Base-by-base conservation (phyloP, 2,797 vertebrate genomes). In the Falco concolor region DNA sequence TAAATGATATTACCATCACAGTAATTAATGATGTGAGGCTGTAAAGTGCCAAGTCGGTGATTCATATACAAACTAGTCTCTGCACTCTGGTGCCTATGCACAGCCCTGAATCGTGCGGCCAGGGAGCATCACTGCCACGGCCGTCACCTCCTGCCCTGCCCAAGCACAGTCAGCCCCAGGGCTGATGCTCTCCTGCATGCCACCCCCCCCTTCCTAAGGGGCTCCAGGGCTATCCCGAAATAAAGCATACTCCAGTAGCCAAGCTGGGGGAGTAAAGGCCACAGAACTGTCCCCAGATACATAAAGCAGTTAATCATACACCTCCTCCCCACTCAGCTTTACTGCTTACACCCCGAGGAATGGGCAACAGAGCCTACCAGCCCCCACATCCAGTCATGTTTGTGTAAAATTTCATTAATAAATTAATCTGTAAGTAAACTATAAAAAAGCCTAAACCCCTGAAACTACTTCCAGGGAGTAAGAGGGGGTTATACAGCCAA, bases 311-410 rank as follows among this genome's bases (percentile, higher is more conserved):
- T 42, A 67, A 53, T 49, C 36, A 68, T 4, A 42, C 10, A 65
- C 7, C 15, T 59, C 57, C 52, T 90, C 12, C 38, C 30, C 5
- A 22, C 11, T 19, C 44, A 69, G 23, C 40, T 60, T 79, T 28
- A 53, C 19, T 20, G 27, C 23, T 77, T 23, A 53, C 19, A 28
- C 18, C 27, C 12, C 2, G 1, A 68, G 22, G 28, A 79, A 88
- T 2, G 3, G n/a, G 27, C n/a, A 93, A 9, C 0, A 81, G n/a
- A 63, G 42, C 9, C 36, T 9, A 25, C 3, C 17, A 74, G 30
- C 16, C 21, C 65, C 13, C n/a, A 44, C 12, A 20, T 11, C 18
- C 21, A 30, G 36, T 44, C 42, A 54, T 1, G 13, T 34, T 24
- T 61, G 34, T 40, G 57, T 30, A 63, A 70, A 64, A 63, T 63